phyloP scores from a whole-genome alignment of 2,888 invertebrate species.

The Opisthograptis luteolata region DNA sequence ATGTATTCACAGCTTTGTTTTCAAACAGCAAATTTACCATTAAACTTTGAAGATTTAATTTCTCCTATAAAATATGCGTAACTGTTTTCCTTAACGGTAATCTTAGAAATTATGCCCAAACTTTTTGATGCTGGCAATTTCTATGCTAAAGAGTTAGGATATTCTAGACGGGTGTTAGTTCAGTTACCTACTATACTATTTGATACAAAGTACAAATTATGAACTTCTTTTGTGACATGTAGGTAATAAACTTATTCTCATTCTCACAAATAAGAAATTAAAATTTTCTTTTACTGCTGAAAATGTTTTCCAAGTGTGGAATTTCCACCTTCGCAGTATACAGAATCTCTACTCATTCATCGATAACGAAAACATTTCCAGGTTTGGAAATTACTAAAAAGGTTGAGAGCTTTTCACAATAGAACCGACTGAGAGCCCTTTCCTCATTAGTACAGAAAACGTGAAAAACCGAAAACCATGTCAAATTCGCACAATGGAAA shows the following conservation, averaged over 20 bases:
- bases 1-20: neutral
- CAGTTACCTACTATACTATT: too few species aligned
- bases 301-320: too few species aligned
- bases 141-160: conserved; percentile 24
- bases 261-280: too few species aligned
- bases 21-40: neutral
- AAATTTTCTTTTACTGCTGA: too few species aligned
- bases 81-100: conserved; percentile 14
- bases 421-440: conserved; percentile 35
- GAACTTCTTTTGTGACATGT: too few species aligned
- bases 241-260: too few species aligned
- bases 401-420: conserved; percentile 54
- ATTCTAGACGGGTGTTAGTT: conserved; percentile 22
- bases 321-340: too few species aligned
- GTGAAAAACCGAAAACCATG: conserved; percentile 37
- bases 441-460: conserved; percentile 49
- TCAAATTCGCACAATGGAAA: conserved; percentile 8
- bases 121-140: conserved; percentile 14
- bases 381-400: conserved; percentile 44
- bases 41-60: conserved; percentile 16
- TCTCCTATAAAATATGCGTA: conserved; percentile 17
- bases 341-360: too few species aligned
- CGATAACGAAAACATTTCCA: conserved; percentile 24
- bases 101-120: conserved; percentile 9
- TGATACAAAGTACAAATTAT: too few species aligned